Evolutionary conservation across 2,113 vertebrate species (phyloP).

Genomic region (Synchiropus splendidus): DNA sequence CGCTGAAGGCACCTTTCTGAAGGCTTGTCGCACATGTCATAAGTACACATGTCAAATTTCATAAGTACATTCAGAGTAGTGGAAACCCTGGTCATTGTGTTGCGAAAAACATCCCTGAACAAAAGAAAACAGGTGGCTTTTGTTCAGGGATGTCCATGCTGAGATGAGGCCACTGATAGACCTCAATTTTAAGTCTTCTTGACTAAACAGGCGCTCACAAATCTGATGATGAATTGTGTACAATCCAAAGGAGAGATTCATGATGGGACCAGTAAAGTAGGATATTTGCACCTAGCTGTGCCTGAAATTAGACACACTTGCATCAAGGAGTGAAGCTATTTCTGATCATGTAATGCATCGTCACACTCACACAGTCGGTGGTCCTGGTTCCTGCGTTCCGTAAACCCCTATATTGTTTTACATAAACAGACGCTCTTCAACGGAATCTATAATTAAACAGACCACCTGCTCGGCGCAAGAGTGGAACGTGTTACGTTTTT

Average conservation of each 20-base stretch:
- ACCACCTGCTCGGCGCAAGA: slow-evolving; percentile 15
- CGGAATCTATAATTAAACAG: slow-evolving; percentile 18
- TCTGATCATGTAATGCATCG: slow-evolving; percentile 16
- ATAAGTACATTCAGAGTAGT: too few species aligned
- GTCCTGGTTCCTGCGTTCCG: slow-evolving; percentile 2
- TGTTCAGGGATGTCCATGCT: too few species aligned
- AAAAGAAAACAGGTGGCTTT: too few species aligned
- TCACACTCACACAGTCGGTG: slow-evolving; percentile 13
- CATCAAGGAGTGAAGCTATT: slow-evolving; percentile 8
- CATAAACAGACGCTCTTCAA: slow-evolving; percentile 12
- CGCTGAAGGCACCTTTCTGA: too few species aligned
- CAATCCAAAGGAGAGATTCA: slow-evolving; percentile 2
- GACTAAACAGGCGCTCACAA: slow-evolving; percentile 19
- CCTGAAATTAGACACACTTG: slow-evolving; percentile 16
- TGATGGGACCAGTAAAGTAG: neutral
- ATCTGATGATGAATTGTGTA: too few species aligned
- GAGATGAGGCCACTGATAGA: too few species aligned
- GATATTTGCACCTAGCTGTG: slow-evolving; percentile 4
- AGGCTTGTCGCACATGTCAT: too few species aligned
- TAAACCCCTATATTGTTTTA: slow-evolving; percentile 24
- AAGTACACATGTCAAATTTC: too few species aligned
- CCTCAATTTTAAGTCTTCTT: neutral
- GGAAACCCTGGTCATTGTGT: too few species aligned
- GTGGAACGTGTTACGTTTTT: slow-evolving; percentile 2
- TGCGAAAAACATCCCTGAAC: too few species aligned